Evolutionary conservation across 1,140 invertebrate genomes (phyloP), one percentile per base, ranked within the genome.

Genomic region (Teleopsis dalmanni): DNA sequence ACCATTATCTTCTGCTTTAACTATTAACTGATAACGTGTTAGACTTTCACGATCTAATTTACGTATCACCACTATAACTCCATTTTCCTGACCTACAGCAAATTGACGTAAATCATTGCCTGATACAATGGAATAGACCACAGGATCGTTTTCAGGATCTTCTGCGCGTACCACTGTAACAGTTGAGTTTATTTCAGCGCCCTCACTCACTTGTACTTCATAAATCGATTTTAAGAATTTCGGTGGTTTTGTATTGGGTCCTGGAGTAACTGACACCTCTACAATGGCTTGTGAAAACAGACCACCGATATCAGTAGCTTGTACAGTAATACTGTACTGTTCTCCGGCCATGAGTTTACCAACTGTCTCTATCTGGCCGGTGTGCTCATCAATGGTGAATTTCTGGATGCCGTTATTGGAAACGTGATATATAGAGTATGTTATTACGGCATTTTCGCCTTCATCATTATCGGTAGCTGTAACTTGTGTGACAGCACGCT

Each of bases 31-130:
- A 72, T 91, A 92, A 57, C 85, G 77, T 10, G 87, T 90, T 3
- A 92, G 69, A 56, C 89, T 86, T 75, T 94, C 91, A 51, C 91
- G 75, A 66, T 94, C 90, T 21, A 94, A 68, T 64, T 84, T 83
- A 51, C 85, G 76, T 59, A 88, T 88, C 48, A 93, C 84, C 44
- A 82, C 84, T 41, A 93, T 84, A 23, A 88, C 78, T 5, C 91
- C 91, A 11, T 80, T 87, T 57, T 81, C 86, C 48, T 85, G 77
- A 36, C 88, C 87, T 33, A 95, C 88, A 0, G 81, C 76, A 62
- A 95, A 95, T 62, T 91, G 88, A 13, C 83, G 73, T 2, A 91
- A 73, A 62, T 91, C 87, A 65, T 93, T 92, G 16, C 89, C 90
- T 6, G 84, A 88, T 25, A 86, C 74, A 41, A 93, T 90, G 2